phyloP scores from a whole-genome alignment of 2,113 vertebrate genomes.

The Cyanistes caeruleus region DNA sequence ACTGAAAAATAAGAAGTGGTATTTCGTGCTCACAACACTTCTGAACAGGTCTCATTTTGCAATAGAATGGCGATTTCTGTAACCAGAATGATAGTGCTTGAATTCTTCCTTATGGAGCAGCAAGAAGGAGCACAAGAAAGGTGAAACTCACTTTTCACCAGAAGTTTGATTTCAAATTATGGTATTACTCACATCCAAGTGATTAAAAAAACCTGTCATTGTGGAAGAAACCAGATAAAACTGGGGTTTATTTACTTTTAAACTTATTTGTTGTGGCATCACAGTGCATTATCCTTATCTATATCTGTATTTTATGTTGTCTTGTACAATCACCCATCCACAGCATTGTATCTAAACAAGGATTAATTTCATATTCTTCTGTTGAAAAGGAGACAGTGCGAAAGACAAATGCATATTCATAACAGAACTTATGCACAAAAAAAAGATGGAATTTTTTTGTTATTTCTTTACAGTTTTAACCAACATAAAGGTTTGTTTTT shows the following conservation, averaged over 20 bases:
- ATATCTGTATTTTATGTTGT: neutral
- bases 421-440: neutral
- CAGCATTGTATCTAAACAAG: neutral
- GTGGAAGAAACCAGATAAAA: neutral
- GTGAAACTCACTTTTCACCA: neutral
- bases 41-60: neutral
- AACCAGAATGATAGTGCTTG: rapidly evolving
- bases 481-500: neutral
- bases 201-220: neutral
- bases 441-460: neutral
- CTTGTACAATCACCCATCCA: neutral
- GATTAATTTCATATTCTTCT: neutral
- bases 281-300: neutral
- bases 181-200: neutral
- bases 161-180: neutral
- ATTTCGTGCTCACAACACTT: neutral
- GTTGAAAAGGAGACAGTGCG: neutral
- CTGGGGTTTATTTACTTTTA: neutral
- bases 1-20: neutral
- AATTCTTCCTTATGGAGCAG: neutral
- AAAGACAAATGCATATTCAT: neutral
- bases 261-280: neutral
- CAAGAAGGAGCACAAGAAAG: neutral
- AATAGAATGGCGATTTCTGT: neutral
- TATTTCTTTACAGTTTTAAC: neutral